Conservation (phyloP, 2,113 vertebrate species). For the Montifringilla adamsi region DNA sequence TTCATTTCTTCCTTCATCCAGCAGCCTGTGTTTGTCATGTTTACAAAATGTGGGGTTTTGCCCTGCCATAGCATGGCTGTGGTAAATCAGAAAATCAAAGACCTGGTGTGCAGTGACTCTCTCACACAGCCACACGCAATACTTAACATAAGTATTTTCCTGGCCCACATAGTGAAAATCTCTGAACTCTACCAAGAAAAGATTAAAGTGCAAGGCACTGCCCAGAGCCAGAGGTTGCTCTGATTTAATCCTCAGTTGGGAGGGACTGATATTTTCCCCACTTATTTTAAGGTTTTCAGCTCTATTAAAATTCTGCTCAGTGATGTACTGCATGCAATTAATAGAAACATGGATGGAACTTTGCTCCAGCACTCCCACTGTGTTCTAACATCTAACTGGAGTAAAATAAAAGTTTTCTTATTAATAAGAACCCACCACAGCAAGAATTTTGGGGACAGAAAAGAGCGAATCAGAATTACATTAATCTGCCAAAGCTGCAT, state of each 20-base stretch:
- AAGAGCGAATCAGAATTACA: not conserved
- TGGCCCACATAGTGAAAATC: not conserved
- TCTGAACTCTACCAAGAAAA: not conserved
- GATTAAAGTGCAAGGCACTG: not conserved
- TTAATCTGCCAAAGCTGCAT: not conserved
- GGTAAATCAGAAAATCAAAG: not conserved
- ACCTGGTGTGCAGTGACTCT: not conserved
- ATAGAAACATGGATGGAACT: not conserved
- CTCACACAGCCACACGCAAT: not conserved
- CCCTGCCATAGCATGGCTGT: not conserved
- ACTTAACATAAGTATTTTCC: not conserved
- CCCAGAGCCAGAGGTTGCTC: not conserved
- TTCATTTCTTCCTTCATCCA: not conserved
- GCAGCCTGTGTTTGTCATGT: not conserved
- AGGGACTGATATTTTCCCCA: not conserved
- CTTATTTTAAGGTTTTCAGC: not conserved
- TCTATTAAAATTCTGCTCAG: not conserved
- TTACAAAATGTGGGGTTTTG: not conserved
- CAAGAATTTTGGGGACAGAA: not conserved
- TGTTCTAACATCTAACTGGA: not conserved
- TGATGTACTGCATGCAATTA: not conserved
- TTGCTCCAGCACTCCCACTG: not conserved
- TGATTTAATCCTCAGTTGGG: not conserved
- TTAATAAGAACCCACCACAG: not conserved
- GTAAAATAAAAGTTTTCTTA: not conserved